These are phyloP conservation scores for Tachysurus fulvidraco DNA, from an alignment of 2,113 vertebrate genomes.

Conservation along the genomic window DNA sequence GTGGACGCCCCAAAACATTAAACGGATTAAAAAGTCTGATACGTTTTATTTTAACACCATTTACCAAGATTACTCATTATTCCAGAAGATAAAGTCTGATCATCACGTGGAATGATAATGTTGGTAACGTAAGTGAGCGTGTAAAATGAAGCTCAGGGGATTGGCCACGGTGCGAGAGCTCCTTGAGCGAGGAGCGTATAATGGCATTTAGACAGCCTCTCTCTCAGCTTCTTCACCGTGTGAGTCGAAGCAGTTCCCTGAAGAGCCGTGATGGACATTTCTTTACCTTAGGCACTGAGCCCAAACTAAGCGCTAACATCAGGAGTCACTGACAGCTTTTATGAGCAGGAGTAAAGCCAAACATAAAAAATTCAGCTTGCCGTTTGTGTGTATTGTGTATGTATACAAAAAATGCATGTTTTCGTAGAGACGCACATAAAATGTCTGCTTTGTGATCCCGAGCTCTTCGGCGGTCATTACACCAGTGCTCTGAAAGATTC, in stretches of 20 bases:
- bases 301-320: slow-evolving; percentile 24
- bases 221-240: background rate
- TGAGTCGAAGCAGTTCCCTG: slow-evolving; percentile 7
- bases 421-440: background rate
- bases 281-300: slow-evolving; percentile 7
- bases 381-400: background rate
- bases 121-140: background rate
- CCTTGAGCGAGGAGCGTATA: background rate
- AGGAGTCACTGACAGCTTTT: slow-evolving; percentile 5
- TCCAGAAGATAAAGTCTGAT: background rate
- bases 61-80: background rate
- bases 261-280: slow-evolving; percentile 40
- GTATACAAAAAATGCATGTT: background rate
- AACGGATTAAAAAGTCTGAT: too few species aligned
- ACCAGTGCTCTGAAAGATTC: background rate
- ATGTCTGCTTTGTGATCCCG: background rate
- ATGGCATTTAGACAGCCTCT: slow-evolving; percentile 14
- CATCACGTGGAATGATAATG: background rate
- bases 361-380: slow-evolving; percentile 29
- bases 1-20: too few species aligned
- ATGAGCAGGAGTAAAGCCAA: slow-evolving; percentile 20
- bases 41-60: too few species aligned
- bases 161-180: background rate
- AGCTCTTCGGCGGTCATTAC: background rate
- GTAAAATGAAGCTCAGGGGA: background rate